Evolutionary conservation across 2,888 invertebrate species (phyloP), one percentile per base, ranked within the genome.

Genomic region (Neoscelio sp.): DNA sequence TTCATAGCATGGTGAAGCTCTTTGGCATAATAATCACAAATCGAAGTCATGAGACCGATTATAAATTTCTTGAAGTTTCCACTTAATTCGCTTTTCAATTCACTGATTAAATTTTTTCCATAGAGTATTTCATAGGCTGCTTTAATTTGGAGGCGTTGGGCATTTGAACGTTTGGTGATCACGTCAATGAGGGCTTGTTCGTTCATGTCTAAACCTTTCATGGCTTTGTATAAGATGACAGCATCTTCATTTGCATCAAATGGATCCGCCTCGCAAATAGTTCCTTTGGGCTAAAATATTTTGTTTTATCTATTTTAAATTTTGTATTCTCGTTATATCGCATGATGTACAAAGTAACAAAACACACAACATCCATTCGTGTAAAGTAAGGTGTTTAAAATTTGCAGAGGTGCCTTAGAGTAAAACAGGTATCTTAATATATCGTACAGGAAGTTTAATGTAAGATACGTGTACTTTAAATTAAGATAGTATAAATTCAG

Each of bases 151-250:
- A 97, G 92, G 78, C 99, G 94, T 91, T 99, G 98, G 2, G 95
- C 95, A 89, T 97, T 97, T 78, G 96, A 96, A 80, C 98, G 94
- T 82, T 95, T 95, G 65, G 96, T 96, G 38, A 99, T 92, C 4
- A 99, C 94, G 87, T 97, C 96, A 86, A 97, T 97, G 90, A 98
- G 96, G 74, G 97, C 94, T 87, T 95, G 95, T 90, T 98, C 98
- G 88, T 98, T 96, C 23, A 97, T 97, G 67, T 98, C 97, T 86
- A 97, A 94, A 65, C 97, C 97, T 90, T 97, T 97, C 97, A 98
- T 97, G 13, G 97, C 97, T 90, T 96, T 96, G 83, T 96, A 94
- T 58, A 97, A 92, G 74, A 94, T 94, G 82, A 95, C 95, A 2
- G 97, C 97, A 92, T 97, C 97, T 52, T 94, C 94, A 75, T 94